phyloP scores from a whole-genome alignment of 2,797 vertebrate genomes.

The Toxotes lorentzi region DNA sequence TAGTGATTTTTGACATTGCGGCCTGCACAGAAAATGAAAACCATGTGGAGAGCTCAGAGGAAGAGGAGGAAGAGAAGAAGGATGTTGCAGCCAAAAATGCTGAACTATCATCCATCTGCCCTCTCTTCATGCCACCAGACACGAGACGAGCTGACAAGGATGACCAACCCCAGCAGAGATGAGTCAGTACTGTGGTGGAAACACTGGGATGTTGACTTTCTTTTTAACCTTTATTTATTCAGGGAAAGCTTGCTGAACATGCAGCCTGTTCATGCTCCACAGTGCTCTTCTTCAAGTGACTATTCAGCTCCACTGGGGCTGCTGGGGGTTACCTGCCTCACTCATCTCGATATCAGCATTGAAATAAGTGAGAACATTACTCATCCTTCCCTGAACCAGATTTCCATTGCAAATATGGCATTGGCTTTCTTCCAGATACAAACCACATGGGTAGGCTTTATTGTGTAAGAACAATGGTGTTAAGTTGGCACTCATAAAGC shows the following conservation, averaged over 20 bases:
- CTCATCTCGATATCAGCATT: slow-evolving; percentile 25
- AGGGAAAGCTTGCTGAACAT: slow-evolving; percentile 29
- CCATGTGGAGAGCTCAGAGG: slow-evolving; percentile 47
- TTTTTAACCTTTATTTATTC: slow-evolving; percentile 45
- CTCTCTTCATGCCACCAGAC: slow-evolving; percentile 34
- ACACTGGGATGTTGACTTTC: slow-evolving; percentile 20
- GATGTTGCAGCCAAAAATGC: slow-evolving; percentile 26
- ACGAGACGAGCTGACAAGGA: slow-evolving; percentile 47
- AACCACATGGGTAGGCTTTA: slow-evolving; percentile 58
- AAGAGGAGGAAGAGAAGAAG: slow-evolving; percentile 29
- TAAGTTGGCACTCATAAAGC: slow-evolving; percentile 62
- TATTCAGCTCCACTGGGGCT: slow-evolving; percentile 1
- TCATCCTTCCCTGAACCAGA: slow-evolving; percentile 56
- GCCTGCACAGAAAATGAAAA: slow-evolving; percentile 52
- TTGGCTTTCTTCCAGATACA: slow-evolving; percentile 46
- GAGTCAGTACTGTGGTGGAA: slow-evolving; percentile 43
- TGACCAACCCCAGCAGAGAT: slow-evolving; percentile 41
- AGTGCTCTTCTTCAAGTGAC: background rate
- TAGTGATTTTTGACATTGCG: slow-evolving; percentile 54
- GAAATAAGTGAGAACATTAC: slow-evolving; percentile 39
- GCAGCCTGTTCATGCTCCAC: slow-evolving; percentile 10
- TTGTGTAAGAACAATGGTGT: slow-evolving; percentile 59
- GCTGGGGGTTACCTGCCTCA: slow-evolving; percentile 36
- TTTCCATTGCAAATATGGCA: slow-evolving; percentile 11
- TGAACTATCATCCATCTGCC: slow-evolving; percentile 45